Evolutionary conservation across 2,113 vertebrate genomes (phyloP).

Genomic region (Empidonax alnorum): DNA sequence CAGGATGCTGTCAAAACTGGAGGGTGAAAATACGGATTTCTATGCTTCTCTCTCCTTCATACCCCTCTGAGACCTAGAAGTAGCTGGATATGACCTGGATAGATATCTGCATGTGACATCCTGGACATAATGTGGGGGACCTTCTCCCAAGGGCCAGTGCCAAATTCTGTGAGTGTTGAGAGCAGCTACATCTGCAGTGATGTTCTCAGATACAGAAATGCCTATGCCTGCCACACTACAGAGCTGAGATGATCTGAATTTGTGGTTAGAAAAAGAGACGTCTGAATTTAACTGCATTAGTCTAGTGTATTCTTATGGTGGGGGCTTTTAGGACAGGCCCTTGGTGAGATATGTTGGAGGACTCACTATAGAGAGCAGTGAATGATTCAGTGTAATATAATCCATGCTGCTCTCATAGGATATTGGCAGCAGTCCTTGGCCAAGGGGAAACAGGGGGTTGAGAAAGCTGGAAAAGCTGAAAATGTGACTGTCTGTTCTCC

Average conservation of each 20-base stretch:
- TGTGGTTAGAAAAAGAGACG: not conserved
- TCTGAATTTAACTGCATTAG: not conserved
- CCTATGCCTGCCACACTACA: not conserved
- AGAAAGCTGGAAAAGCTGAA: conserved; percentile 10
- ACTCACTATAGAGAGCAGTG: not conserved
- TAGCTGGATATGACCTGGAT: not conserved
- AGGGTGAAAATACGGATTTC: not conserved
- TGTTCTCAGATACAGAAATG: not conserved
- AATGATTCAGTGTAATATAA: not conserved
- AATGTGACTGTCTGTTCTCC: not conserved
- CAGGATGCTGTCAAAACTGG: not conserved
- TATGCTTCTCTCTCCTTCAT: not conserved
- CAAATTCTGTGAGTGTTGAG: not conserved
- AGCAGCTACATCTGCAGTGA: not conserved
- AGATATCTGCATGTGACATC: not conserved
- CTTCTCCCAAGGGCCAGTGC: not conserved
- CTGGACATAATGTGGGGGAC: not conserved
- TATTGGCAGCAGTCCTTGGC: not conserved
- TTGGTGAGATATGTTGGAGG: not conserved
- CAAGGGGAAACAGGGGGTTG: not conserved
- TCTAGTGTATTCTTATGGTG: not conserved
- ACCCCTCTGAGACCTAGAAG: not conserved
- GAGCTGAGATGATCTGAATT: not conserved
- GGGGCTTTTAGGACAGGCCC: not conserved
- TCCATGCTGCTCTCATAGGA: not conserved